These are phyloP conservation scores for Gymnoscopelus braueri DNA, from an alignment of 2,797 vertebrate species.

Conservation along the genomic window DNA sequence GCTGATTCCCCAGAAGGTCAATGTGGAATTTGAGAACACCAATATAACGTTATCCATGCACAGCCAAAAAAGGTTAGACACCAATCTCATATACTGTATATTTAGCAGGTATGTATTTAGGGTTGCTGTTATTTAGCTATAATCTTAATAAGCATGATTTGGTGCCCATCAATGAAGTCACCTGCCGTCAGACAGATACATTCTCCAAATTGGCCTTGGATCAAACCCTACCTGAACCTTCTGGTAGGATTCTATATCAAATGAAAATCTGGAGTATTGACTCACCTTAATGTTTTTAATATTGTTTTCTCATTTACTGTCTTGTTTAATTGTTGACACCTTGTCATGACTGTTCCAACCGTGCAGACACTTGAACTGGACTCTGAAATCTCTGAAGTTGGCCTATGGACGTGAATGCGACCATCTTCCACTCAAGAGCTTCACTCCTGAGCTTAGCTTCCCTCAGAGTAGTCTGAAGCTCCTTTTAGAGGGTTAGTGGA, in stretches of 20 bases:
- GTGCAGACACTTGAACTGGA: conserved; percentile 94
- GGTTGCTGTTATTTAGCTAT: no score
- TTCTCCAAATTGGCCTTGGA: no score
- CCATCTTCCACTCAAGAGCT: conserved; percentile 88
- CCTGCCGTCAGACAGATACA: no score
- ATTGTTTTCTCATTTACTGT: background rate
- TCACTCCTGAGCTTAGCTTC: conserved; percentile 89
- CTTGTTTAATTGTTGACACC: background rate
- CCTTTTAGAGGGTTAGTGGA: conserved; percentile 86
- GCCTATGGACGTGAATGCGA: conserved; percentile 86
- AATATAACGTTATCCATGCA: conserved; percentile 94
- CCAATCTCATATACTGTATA: background rate
- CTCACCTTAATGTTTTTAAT: background rate
- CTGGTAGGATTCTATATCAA: no score
- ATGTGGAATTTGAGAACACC: conserved; percentile 92
- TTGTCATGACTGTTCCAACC: conserved; percentile 7
- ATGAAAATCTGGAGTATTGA: no score
- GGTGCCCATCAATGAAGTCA: no score
- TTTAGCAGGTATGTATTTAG: background rate
- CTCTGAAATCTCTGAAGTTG: conserved; percentile 91
- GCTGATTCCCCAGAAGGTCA: conserved; percentile 85
- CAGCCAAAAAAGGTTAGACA: conserved; percentile 92
- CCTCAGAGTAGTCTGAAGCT: conserved; percentile 92
- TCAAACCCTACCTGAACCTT: no score
- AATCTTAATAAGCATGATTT: no score